Base-by-base conservation (phyloP, 2,113 vertebrate species). In the Labrus mixtus region DNA sequence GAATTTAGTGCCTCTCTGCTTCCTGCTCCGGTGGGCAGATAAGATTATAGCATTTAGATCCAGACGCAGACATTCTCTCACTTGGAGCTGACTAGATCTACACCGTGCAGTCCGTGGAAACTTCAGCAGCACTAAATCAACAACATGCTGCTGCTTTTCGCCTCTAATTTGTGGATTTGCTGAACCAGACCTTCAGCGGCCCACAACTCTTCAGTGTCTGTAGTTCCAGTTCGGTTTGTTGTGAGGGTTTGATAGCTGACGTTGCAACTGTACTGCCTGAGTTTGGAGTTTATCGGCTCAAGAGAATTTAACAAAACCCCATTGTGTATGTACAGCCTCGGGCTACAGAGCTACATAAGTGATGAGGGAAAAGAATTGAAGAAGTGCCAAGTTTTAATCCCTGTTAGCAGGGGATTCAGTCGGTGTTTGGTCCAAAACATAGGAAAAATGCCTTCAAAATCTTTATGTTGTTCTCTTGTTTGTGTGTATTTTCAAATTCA, bases 1-100 rank as follows among this genome's bases (percentile, higher is more conserved):
- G 74, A 84, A 84, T 75, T 86, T 84, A 81, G 68, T 79, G 69
- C 45, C 65, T 78, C 68, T 83, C 60, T 66, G 85, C 84, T 87
- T 82, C 70, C 54, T 78, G 90, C 84, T 90, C 82, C 73, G 84
- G 76, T 85, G 79, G 78, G 66, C 87, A 82, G 83, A 88, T 85
- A 74, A 73, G 87, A 88, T 90, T 89, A 76, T 45, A 82, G 83
- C 77, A 72, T 90, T 91, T 86, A 84, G 89, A 89, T 88, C 85
- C 82, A 83, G 88, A 53, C 60, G 74, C 81, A 81, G 69, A 79
- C 79, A 73, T 79, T 81, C 82, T 84, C 68, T 82, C 68, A 80
- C 79, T 78, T 74, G 15, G 33, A 48, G 67, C 72, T 57, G 46
- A 71, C 76, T 74, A 56, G 56, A 83, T 83, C 71, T 72, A 48